Evolutionary conservation across 92 coral and sea anemone species (phyloP), one percentile per base, ranked within the genome.

Genomic region (Pocillopora meandrina): DNA sequence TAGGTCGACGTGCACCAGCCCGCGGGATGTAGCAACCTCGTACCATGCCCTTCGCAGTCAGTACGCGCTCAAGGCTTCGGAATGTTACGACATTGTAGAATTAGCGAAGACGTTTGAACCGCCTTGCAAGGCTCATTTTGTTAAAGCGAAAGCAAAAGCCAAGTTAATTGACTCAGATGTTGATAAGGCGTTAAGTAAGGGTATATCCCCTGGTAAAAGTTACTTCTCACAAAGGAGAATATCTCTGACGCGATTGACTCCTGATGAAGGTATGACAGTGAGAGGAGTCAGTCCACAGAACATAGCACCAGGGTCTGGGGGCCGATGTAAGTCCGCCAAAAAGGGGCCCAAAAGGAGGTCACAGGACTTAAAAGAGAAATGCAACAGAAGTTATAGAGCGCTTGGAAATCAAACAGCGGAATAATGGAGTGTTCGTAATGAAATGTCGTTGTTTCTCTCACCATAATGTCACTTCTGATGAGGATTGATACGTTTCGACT

Each of bases 181-280:
- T 26, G 92, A 94, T 12, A 92, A 87, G 73, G 92, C 87, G 0
- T 69, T 73, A 52, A 87, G 17, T 35, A 96, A 91, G 64, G 98
- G 98, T 17, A 68, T 90, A 58, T 83, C 91, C 65, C 93, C 99
- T 19, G 97, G 99, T 3, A 96, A 96, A 82, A 94, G 95, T 65
- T 87, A 78, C 85, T 84, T 69, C 63, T 96, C 99, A 0, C 99
- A 96, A 71, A 86, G 98, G 36, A 88, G 94, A 26, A 86, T 94
- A 71, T 96, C 99, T 8, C 80, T 96, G 33, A 94, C 98, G 12
- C 86, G 86, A 26, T 73, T 82, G 64, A 63, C 59, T n/a, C 76
- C 82, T 19, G 78, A 90, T 66, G 98, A 92, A 47, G 85, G 84
- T 33, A 89, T 94, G 90, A 72, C 91, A 5, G 88, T 94, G 26